Evolutionary conservation across 2,113 vertebrate genomes (phyloP).

Genomic region (Bufo bufo): DNA sequence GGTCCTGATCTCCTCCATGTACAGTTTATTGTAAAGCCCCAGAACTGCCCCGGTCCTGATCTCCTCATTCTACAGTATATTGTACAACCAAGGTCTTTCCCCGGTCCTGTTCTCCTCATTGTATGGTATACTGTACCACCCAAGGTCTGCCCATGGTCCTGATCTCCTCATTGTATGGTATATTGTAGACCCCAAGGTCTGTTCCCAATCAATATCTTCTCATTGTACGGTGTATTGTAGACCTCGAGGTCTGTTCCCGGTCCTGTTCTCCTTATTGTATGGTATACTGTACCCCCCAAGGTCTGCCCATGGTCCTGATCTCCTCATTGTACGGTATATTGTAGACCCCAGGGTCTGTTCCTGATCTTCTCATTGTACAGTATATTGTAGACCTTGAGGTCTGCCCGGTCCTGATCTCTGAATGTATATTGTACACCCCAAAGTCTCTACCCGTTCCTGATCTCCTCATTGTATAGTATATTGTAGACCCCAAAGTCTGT

Average conservation of each 20-base stretch:
- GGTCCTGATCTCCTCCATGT: not conserved
- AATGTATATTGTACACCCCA: not conserved
- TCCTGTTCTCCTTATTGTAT: no score
- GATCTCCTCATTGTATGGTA: not conserved
- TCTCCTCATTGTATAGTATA: not conserved
- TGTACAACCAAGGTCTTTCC: not conserved
- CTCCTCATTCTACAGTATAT: not conserved
- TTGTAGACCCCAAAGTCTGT: not conserved
- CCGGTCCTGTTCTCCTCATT: not conserved
- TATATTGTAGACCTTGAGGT: no score
- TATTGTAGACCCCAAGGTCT: not conserved
- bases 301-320: no score
- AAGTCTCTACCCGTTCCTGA: not conserved
- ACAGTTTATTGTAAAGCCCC: not conserved
- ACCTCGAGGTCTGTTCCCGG: not conserved
- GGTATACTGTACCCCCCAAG: no score
- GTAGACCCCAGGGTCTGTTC: no score
- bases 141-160: not conserved
- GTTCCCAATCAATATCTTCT: not conserved
- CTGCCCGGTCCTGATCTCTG: no score
- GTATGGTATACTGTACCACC: not conserved
- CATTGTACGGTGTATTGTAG: not conserved
- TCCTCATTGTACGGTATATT: no score
- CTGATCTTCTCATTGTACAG: no score
- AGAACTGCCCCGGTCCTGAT: not conserved